A percentile compares a stretch with the other conserved stretches of the same genome.
phyloP scores from a whole-genome alignment of 2,797 vertebrate genomes.

The Pitangus sulphuratus region DNA sequence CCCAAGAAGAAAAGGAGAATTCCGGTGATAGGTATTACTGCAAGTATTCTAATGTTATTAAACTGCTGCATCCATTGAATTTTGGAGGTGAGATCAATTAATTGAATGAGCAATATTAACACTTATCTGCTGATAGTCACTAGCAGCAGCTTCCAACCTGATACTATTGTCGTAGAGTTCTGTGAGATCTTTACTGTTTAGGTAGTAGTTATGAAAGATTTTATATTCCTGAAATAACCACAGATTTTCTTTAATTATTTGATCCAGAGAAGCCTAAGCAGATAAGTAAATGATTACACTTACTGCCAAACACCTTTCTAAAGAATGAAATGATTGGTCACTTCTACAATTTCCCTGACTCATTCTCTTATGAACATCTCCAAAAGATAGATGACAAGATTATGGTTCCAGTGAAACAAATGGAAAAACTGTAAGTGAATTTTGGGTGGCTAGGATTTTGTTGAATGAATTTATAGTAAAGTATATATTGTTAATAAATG shows the following conservation, averaged over 20 bases:
- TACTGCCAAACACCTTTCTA: not conserved
- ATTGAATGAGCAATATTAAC: not conserved
- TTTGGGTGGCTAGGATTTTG: not conserved
- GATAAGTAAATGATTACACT: not conserved
- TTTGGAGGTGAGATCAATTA: not conserved
- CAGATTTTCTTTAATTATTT: slow-evolving; percentile 77
- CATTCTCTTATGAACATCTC: not conserved
- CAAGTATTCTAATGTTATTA: not conserved
- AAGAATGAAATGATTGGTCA: not conserved
- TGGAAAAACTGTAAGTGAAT: not conserved
- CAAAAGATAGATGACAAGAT: not conserved
- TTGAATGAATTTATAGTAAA: not conserved
- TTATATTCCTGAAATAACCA: slow-evolving; percentile 79
- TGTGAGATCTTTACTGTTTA: slow-evolving; percentile 74
- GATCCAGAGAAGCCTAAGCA: slow-evolving; percentile 73
- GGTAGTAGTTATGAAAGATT: slow-evolving; percentile 65
- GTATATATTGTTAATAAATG: not conserved
- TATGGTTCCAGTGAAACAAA: not conserved
- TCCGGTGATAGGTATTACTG: not conserved
- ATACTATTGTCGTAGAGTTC: slow-evolving; percentile 67
- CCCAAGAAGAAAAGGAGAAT: not conserved
- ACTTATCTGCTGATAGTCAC: slow-evolving; percentile 80
- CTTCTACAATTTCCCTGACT: not conserved
- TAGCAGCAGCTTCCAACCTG: slow-evolving; percentile 54
- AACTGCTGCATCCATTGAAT: not conserved